Conservation (phyloP, 2,113 vertebrate species). For the Anoura caudifer region DNA sequence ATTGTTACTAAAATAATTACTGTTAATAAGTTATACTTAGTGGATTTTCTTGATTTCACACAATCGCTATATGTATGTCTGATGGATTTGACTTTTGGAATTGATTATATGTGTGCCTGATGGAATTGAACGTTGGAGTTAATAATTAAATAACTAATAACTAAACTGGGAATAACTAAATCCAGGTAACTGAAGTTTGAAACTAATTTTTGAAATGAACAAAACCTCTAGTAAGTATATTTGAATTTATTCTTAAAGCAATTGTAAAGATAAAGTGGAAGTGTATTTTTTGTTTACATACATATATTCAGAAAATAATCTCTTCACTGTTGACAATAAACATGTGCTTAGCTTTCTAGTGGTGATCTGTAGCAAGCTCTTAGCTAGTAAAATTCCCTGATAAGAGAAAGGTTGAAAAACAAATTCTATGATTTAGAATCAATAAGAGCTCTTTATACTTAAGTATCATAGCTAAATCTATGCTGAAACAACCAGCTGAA, state of each 20-base stretch:
- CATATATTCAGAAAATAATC: neutral
- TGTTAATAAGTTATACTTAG: neutral
- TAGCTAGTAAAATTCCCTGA: neutral
- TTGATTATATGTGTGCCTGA: no score
- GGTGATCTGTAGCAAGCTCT: neutral
- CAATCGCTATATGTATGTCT: neutral
- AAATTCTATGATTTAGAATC: neutral
- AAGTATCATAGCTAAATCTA: neutral
- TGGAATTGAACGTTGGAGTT: neutral
- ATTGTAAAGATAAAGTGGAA: neutral
- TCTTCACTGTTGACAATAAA: neutral
- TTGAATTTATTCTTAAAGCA: slow-evolving; percentile 18
- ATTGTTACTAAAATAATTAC: neutral
- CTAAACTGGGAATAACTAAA: neutral
- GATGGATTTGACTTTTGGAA: neutral
- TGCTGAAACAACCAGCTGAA: neutral
- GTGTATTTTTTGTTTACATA: neutral
- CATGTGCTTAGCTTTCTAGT: neutral
- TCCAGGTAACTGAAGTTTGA: neutral
- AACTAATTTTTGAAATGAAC: neutral
- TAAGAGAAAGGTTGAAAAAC: neutral
- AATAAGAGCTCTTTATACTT: neutral
- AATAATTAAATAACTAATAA: neutral
- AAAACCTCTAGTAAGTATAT: neutral
- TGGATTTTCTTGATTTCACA: neutral